Conservation (phyloP, 2,888 invertebrate species). For the Dicranocentrus wangi region DNA sequence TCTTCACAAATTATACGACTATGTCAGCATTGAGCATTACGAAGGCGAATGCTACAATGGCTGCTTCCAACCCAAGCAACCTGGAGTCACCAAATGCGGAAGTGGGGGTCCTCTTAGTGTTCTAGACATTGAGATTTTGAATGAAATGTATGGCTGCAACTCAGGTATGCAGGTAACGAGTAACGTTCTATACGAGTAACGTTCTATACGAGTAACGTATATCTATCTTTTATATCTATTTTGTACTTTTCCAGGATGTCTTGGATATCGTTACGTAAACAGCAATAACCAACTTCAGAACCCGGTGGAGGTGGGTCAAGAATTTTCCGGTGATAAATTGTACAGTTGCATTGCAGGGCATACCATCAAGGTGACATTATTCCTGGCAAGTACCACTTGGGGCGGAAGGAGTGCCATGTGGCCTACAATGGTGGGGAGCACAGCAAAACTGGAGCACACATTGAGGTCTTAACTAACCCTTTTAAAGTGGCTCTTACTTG, state of each 20-base stretch:
- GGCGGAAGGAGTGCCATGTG: conserved; percentile 65
- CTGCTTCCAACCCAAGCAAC: conserved; percentile 66
- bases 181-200: not conserved
- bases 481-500: conserved; percentile 62
- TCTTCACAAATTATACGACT: conserved; percentile 71
- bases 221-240: too few species aligned
- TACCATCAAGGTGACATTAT: conserved; percentile 71
- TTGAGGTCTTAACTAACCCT: conserved; percentile 70
- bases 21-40: conserved; percentile 71
- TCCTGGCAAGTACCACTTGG: conserved; percentile 69
- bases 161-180: conserved; percentile 27
- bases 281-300: conserved; percentile 47
- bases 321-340: conserved; percentile 56
- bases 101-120: conserved; percentile 70
- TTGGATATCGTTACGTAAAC: conserved; percentile 70
- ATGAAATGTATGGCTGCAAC: conserved; percentile 70
- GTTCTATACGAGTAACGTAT: too few species aligned
- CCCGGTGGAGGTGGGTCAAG: conserved; percentile 64
- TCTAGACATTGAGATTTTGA: conserved; percentile 70
- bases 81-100: conserved; percentile 71
- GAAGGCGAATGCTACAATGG: conserved; percentile 72
- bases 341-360: conserved; percentile 67
- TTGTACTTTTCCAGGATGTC: conserved; percentile 66
- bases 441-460: conserved; percentile 48
- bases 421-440: conserved; percentile 60